phyloP scores from a whole-genome alignment of 1,140 invertebrate genomes.

The Drosophila melanica region DNA sequence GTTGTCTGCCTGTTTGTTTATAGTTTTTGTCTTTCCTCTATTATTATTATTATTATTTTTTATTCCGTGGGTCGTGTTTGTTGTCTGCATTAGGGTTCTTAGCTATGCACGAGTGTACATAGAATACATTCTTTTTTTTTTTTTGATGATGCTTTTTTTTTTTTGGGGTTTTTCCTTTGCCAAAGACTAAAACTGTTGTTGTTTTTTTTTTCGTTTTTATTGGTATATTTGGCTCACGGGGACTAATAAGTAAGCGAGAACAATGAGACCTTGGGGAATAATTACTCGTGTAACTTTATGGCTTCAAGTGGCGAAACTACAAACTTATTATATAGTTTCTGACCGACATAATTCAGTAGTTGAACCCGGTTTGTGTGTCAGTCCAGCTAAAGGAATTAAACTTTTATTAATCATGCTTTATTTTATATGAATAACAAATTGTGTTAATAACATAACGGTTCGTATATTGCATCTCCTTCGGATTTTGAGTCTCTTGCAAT shows the following conservation, averaged over 20 bases:
- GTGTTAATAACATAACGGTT: conserved; percentile 1
- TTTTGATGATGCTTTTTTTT: conserved; percentile 5
- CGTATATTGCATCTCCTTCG: neutral
- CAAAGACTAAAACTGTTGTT: conserved; percentile 3
- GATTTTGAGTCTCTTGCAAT: conserved; percentile 2
- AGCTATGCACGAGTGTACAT: neutral
- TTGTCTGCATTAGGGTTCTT: conserved; percentile 7
- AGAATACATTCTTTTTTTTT: neutral
- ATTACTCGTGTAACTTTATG: conserved; percentile 30
- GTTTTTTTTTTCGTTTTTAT: conserved; percentile 16
- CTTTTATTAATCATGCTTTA: neutral
- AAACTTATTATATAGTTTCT: conserved; percentile 12
- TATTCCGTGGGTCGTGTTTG: neutral
- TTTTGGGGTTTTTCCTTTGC: conserved; percentile 1
- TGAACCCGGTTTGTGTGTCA: neutral
- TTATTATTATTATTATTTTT: conserved; percentile 11
- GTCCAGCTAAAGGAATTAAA: neutral
- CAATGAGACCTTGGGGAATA: conserved; percentile 20
- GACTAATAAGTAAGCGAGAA: conserved; percentile 12
- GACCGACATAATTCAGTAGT: neutral
- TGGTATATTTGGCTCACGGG: conserved; percentile 4
- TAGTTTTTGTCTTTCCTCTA: neutral
- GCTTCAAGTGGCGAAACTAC: conserved; percentile 19
- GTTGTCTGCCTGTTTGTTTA: conserved; percentile 13
- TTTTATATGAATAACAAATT: neutral